Base-by-base conservation (phyloP, 1,140 invertebrate species). In the Zaprionus africanus region DNA sequence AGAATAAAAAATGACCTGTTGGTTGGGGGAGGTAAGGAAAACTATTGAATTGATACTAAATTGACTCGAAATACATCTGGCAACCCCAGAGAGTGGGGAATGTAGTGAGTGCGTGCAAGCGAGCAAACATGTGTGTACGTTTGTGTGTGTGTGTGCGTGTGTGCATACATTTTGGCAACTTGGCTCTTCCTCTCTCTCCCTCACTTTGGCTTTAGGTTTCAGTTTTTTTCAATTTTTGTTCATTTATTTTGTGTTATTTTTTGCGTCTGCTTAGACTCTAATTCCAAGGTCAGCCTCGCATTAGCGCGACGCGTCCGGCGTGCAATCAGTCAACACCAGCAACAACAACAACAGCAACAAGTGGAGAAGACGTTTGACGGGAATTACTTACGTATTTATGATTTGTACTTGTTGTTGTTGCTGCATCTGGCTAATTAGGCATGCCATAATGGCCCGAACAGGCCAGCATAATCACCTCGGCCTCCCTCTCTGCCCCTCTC, bases 271-370 rank as follows among this genome's bases (percentile, higher is more conserved):
- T 82, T 82, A 65, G 71, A 85, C 78, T 86, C 73, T 71, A 73
- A 76, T 74, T 82, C 51, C 82, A 86, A 86, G 82, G 82, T 87
- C 71, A 46, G 53, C 61, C 58, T 59, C 82, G 79, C 82, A 85
- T 85, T 81, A 81, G 75, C 53, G 62, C 69, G 41, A 59, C 68
- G 53, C 69, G 51, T 64, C 46, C 57, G 59, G 83, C 71, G 75
- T 73, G 82, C 82, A 84, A 85, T 84, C 82, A 82, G 71, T 86
- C 82, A 85, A 7, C 41, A 41, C 15, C n/a, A 17, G 2, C 15
- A n/a, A 13, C 41, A 43, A 6, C n/a, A 43, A 67, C 51, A 82
- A 6, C n/a, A 43, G 64, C 51, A 82, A 54, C 57, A 64, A 60
- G 69, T 24, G 46, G 49, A 54, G 43, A 56, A 28, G 62, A 60